A percentile compares a stretch with the other conserved stretches of the same genome.
These are phyloP conservation scores for Menura novaehollandiae DNA, from an alignment of 2,113 vertebrate species.

Conservation along the genomic window DNA sequence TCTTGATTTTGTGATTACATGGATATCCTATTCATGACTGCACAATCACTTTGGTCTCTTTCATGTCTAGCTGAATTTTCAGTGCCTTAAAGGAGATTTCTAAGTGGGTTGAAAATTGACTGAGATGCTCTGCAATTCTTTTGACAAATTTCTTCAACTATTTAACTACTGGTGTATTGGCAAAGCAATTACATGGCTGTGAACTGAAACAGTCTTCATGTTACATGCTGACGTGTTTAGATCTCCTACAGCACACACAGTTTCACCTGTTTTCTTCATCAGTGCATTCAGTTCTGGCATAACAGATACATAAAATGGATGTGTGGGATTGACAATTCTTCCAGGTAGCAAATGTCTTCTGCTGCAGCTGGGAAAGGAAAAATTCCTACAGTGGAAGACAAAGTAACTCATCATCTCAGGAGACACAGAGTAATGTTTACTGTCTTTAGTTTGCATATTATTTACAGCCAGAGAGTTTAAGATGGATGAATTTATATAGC, in stretches of 20 bases:
- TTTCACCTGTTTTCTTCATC: constrained; percentile 57
- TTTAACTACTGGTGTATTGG: constrained; percentile 40
- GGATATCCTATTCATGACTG: not conserved
- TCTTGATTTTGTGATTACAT: not conserved
- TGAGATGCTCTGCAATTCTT: constrained; percentile 36
- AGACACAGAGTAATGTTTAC: not conserved
- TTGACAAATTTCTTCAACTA: constrained; percentile 46
- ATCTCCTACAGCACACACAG: not conserved
- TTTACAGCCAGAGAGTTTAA: not conserved
- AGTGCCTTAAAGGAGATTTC: not conserved
- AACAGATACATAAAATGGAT: not conserved
- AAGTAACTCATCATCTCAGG: not conserved
- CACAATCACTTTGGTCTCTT: not conserved
- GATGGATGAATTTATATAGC: not conserved
- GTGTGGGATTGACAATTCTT: constrained; percentile 6
- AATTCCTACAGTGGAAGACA: not conserved
- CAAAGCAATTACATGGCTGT: constrained; percentile 37
- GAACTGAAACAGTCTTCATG: constrained; percentile 19
- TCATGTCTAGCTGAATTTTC: constrained; percentile 1
- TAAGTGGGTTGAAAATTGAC: constrained; percentile 25
- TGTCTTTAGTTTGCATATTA: not conserved
- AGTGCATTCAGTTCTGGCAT: not conserved
- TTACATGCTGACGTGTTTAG: constrained; percentile 33
- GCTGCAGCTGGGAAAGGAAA: not conserved
- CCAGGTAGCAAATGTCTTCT: constrained; percentile 38